Evolutionary conservation across 2,888 invertebrate species (phyloP), one percentile per base, ranked within the genome.

Genomic region (Gibbula magus): DNA sequence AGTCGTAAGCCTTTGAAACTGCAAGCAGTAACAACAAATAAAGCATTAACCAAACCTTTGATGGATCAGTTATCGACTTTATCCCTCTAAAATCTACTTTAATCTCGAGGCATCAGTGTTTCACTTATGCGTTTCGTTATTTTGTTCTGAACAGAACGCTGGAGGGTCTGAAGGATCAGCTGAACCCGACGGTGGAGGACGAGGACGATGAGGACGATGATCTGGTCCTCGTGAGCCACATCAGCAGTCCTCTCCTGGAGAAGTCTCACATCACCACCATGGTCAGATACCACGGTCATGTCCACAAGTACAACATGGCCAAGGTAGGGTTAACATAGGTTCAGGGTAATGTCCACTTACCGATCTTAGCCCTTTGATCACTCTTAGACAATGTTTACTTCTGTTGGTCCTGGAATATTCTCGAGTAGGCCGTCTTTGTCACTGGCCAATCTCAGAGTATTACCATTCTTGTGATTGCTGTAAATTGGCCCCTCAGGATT

Each of bases 271-370:
- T 70, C 32, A 70, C 70, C 0, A 39, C 39, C n/a, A 70, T 35
- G 70, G 35, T 70, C 70, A 32, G 70, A 29, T 70, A 70, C 39
- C 29, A 25, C 32, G 35, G 39, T 4, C 4, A 70, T 4, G 35
- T 70, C 70, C 35, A 35, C 39, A 70, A 70, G 70, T 70, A 70
- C 70, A 70, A 20, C 70, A 70, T 70, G 70, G 20, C 0, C 16
- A 70, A 39, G 70, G 70, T 70, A 8, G n/a, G n/a, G 3, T 18
- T 8, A 13, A 56, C 1, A 22, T 56, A 25, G 45, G 52, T 52
- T 18, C 18, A 8, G 18, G 8, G 52, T 13, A 22, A 20, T 56
- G 4, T 20, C 54, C 20, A 54, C 20, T n/a, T 10, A n/a, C 20
- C 54, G 20, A 54, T 54, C 3, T 18, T 18, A 52, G 52, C 52